Evolutionary conservation across 2,888 invertebrate genomes (phyloP).

Genomic region (Phlogophora meticulosa): DNA sequence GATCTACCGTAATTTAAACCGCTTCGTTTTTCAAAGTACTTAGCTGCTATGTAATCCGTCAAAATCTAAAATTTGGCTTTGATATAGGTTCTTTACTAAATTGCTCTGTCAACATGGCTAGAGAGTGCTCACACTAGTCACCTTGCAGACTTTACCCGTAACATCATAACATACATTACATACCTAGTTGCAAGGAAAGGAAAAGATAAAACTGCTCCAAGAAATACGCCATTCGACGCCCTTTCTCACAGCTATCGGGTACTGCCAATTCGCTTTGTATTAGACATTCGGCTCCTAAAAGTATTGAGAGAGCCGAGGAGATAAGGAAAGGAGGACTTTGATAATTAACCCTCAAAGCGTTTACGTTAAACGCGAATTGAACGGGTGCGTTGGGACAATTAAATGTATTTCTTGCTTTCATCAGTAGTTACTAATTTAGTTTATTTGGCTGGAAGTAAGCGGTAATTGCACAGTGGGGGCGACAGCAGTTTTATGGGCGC

Average conservation of each 20-base stretch:
- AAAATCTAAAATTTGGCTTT: too few relatives aligned
- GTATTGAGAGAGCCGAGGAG: conserved; percentile 73
- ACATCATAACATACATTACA: conserved; percentile 42
- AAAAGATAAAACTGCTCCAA: conserved; percentile 84
- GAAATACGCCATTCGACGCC: conserved; percentile 85
- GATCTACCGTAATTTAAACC: too few relatives aligned
- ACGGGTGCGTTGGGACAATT: conserved; percentile 76
- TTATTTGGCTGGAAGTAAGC: conserved; percentile 44
- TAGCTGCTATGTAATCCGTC: too few relatives aligned
- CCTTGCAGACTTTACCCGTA: neutral
- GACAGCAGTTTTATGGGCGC: neutral
- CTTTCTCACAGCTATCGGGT: conserved; percentile 83
- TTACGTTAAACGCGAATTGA: conserved; percentile 78
- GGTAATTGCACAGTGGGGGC: conserved; percentile 18
- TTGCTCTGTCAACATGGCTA: too few relatives aligned
- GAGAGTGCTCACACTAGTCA: too few relatives aligned
- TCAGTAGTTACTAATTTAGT: conserved; percentile 63
- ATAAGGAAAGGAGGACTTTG: conserved; percentile 78
- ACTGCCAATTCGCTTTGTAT: conserved; percentile 88
- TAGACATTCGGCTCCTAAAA: conserved; percentile 78
- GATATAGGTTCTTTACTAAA: too few relatives aligned
- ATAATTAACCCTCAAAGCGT: conserved; percentile 82
- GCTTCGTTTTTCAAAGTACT: too few relatives aligned
- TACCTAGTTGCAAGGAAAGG: conserved; percentile 68
- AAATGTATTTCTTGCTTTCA: conserved; percentile 70